Evolutionary conservation across 2,888 invertebrate species (phyloP), one percentile per base, ranked within the genome.

Genomic region (Eurois occulta): DNA sequence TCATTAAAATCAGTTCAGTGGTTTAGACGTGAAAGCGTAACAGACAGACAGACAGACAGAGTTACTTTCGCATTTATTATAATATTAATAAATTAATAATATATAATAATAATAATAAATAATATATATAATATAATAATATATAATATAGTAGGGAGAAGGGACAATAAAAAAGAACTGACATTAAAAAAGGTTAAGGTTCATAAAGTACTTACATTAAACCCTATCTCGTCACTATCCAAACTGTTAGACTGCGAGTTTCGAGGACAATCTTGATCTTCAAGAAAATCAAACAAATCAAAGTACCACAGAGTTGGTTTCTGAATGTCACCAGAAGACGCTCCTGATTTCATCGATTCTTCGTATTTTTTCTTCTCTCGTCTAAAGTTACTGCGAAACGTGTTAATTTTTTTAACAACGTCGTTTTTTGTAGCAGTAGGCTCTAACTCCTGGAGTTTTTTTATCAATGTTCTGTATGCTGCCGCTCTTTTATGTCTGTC

Each of bases 251-350:
- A 28, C n/a, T 38, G 38, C 13, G 18, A 38, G 52, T 48, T 69
- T 16, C 52, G 69, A 18, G 55, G 70, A 55, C 41, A 28, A 55
- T 70, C 70, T 70, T 70, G 70, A 55, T 70, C 70, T 35, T 28
- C 58, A 72, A 78, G 77, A 89, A 89, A 71, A 77, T 83, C 32
- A 55, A 90, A 75, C 72, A 86, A 72, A 48, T 87, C 81, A 77
- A 78, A 89, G 83, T 90, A 90, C 89, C 87, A 90, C 73, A 90
- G 77, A 62, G 72, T 81, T 62, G 89, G 86, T 62, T 72, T 76
- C 79, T 90, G 89, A 72, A 88, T 83, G 66, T 88, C 83, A 60
- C 87, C 88, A 72, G 84, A 65, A 48, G 75, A 72, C 58, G 78
- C 81, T 69, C 70, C 72, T 6, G 70, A 41, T 38, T 28, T 73